Evolutionary conservation across 2,888 invertebrate genomes (phyloP), one percentile per base, ranked within the genome.

Genomic region (Eupithecia insigniata): DNA sequence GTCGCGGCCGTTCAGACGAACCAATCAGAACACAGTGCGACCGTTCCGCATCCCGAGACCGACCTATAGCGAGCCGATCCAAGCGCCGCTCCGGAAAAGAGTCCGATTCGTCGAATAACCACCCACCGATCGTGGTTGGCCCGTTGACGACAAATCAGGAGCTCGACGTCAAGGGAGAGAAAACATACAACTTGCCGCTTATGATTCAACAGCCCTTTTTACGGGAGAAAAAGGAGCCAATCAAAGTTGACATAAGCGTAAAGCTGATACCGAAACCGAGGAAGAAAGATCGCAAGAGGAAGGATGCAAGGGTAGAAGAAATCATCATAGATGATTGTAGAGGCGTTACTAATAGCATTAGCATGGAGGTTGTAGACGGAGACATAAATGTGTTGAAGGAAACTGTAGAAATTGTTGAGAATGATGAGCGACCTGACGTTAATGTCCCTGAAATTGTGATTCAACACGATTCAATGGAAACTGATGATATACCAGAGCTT

Each of bases 231-330:
- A 96, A 96, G 95, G 96, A 96, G 91, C 96, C 96, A 69, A 96
- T 97, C 81, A 97, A 96, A 95, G 96, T 97, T 91, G 97, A 97
- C 88, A 96, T 97, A 84, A 96, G 96, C 89, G 96, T 97, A 77
- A 96, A 96, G 89, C 93, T 97, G 87, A 95, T 96, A 89, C 96
- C 96, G 79, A 96, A 96, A 74, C 87, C 92, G 66, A 89, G 89
- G 68, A 94, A 92, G 79, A 92, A 89, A 80, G 94, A 94, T 66
- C 92, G 86, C 78, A 93, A 90, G 79, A 89, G 85, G 80, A 85
- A 89, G 46, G 89, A 87, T 69, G 83, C 84, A 43, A 86, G 90
- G 66, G 82, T 89, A 66, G 89, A 92, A 72, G 91, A 91, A 79
- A 80, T 89, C 58, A 76, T 84, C 61, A 81, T 86, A 76, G 87